Conservation (phyloP, 2,888 invertebrate species). For the Thereva unica region DNA sequence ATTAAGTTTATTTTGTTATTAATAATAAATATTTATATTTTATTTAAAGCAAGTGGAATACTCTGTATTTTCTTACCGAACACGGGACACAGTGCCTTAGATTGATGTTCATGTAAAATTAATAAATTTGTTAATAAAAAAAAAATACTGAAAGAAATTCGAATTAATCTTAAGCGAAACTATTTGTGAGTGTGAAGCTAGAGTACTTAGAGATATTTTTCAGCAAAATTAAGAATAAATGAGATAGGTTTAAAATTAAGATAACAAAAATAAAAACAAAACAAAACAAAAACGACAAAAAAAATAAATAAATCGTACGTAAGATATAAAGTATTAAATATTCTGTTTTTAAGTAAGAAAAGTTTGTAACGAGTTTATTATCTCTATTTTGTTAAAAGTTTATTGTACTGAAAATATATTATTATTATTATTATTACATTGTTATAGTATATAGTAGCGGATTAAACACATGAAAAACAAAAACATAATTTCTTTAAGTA, state of each 20-base stretch:
- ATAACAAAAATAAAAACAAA: neutral
- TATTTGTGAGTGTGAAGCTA: neutral
- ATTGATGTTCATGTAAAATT: slow-evolving; percentile 4
- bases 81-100: slow-evolving; percentile 74
- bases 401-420: no score
- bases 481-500: no score
- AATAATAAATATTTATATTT: slow-evolving; percentile 40
- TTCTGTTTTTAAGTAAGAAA: no score
- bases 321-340: no score
- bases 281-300: neutral
- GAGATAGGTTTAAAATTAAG: neutral
- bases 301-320: no score
- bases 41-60: slow-evolving; percentile 69
- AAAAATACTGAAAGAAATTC: neutral
- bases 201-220: no score
- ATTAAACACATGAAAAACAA: no score
- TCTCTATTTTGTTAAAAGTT: no score
- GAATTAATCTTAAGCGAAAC: neutral
- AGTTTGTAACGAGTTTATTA: no score
- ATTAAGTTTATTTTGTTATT: slow-evolving; percentile 21
- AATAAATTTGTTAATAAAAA: neutral
- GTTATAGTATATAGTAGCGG: no score
- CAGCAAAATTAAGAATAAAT: neutral
- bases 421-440: no score
- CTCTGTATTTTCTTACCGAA: slow-evolving; percentile 76